phyloP scores from a whole-genome alignment of 2,113 vertebrate species.

The Microcebus jonahi region DNA sequence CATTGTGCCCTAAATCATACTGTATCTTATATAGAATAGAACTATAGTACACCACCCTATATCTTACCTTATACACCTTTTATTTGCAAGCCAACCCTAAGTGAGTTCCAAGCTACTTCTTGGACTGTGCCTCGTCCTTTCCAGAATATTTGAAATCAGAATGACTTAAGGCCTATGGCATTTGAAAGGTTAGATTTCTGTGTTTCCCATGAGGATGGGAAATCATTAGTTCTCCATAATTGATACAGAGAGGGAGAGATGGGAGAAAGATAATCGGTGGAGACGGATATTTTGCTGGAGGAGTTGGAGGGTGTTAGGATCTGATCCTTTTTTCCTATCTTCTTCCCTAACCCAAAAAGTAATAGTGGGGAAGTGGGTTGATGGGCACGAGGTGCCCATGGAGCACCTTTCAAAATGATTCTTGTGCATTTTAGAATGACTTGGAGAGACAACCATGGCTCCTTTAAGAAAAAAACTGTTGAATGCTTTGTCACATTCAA shows the following conservation, averaged over 20 bases:
- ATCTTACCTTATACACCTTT: not conserved
- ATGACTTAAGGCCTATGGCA: not conserved
- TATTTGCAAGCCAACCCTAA: not conserved
- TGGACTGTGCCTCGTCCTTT: not conserved
- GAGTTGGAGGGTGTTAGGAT: not conserved
- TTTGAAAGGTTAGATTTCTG: not conserved
- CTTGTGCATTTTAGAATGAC: not conserved
- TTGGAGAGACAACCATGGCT: not conserved
- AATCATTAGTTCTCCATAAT: not conserved
- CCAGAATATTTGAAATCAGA: slow-evolving; percentile 7
- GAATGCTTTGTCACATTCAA: not conserved
- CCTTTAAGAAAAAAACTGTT: not conserved
- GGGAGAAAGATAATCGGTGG: not conserved
- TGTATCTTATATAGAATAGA: not conserved
- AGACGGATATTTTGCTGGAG: no score
- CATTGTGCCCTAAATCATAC: not conserved
- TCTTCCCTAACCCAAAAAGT: not conserved
- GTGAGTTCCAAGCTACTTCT: not conserved
- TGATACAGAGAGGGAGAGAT: not conserved
- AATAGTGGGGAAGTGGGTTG: not conserved
- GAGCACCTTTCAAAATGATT: not conserved
- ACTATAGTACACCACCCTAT: not conserved
- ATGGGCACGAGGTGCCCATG: not conserved
- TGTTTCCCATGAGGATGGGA: not conserved
- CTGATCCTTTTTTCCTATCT: not conserved